Evolutionary conservation across 1,140 invertebrate species (phyloP).

Genomic region (Drosophila obscura): DNA sequence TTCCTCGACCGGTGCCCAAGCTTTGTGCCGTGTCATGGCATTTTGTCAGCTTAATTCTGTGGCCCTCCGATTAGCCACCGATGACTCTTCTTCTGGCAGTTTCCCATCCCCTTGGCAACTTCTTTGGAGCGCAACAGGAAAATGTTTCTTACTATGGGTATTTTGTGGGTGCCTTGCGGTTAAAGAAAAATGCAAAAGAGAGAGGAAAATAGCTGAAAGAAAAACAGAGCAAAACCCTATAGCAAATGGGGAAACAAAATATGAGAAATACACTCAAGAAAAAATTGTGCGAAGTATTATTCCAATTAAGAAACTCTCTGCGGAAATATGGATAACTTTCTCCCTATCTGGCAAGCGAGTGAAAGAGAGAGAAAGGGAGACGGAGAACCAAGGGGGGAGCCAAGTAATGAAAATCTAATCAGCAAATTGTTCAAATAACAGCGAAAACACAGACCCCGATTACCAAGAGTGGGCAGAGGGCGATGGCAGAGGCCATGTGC

Average conservation of each 20-base stretch:
- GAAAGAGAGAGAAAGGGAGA: not conserved
- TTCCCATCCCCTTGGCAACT: conserved; percentile 25
- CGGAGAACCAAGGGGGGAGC: conserved; percentile 3
- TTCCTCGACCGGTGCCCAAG: conserved; percentile 2
- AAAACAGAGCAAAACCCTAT: conserved; percentile 36
- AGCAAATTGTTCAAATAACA: conserved; percentile 78
- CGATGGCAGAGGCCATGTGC: not conserved
- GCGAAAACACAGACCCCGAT: conserved; percentile 54
- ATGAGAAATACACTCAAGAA: conserved; percentile 29
- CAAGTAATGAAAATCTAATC: conserved; percentile 71
- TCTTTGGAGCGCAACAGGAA: not conserved
- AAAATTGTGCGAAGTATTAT: conserved; percentile 36
- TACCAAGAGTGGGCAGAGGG: not conserved
- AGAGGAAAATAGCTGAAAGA: conserved; percentile 23
- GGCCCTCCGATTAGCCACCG: conserved; percentile 54
- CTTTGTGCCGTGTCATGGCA: conserved; percentile 58
- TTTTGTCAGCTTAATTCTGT: conserved; percentile 58
- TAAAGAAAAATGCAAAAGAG: conserved; percentile 48
- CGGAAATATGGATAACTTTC: conserved; percentile 38
- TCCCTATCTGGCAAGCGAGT: not conserved
- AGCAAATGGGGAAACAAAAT: conserved; percentile 24
- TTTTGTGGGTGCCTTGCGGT: conserved; percentile 27
- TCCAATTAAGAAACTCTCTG: conserved; percentile 57
- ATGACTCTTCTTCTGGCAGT: conserved; percentile 36
- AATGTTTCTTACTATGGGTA: conserved; percentile 11